Conservation (phyloP, 2,113 vertebrate genomes). For the Cepphus grylle region DNA sequence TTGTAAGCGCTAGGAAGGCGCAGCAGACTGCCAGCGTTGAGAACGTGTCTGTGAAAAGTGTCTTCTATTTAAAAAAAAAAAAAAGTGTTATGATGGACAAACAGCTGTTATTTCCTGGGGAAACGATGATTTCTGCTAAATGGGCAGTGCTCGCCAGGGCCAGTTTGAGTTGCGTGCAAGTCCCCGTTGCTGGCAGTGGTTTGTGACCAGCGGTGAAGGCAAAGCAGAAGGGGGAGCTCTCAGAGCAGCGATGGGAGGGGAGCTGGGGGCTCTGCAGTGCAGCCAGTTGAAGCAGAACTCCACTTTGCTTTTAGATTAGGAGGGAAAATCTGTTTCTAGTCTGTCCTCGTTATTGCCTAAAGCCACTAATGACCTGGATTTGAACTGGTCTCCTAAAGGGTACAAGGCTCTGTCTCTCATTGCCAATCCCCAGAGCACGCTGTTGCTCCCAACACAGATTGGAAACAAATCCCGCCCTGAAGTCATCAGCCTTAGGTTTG, state of each 20-base stretch:
- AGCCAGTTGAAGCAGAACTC: background rate
- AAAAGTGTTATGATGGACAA: background rate
- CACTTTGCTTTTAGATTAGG: background rate
- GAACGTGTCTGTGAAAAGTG: background rate
- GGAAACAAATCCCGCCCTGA: background rate
- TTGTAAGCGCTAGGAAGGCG: background rate
- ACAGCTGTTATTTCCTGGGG: too few species aligned
- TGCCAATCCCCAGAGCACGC: background rate
- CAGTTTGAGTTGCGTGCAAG: accelerated
- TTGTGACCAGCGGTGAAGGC: background rate
- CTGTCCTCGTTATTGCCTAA: background rate
- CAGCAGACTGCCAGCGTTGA: background rate
- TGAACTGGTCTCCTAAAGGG: background rate
- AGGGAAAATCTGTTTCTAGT: background rate
- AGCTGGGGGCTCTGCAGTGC: background rate
- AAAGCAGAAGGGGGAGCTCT: background rate
- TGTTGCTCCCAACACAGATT: background rate
- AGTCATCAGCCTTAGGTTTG: background rate
- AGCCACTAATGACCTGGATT: background rate
- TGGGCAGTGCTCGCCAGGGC: background rate
- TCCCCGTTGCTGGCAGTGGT: too few species aligned
- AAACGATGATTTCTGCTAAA: background rate
- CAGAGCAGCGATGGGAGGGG: background rate
- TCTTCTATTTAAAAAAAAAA: background rate
- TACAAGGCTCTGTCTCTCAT: background rate